phyloP scores from a whole-genome alignment of 2,113 vertebrate species.

The Blennius ocellaris region DNA sequence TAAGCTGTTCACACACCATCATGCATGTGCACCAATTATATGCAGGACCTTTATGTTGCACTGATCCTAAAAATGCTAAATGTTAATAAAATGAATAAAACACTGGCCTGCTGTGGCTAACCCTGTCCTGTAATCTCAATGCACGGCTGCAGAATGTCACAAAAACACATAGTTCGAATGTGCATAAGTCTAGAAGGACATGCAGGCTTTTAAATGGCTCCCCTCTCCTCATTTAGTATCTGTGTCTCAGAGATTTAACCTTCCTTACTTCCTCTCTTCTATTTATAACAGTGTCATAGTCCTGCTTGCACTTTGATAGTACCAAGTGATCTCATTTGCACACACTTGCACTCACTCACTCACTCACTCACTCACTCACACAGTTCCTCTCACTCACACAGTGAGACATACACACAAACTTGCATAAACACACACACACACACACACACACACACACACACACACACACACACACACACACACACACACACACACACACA shows the following conservation, averaged over 20 bases:
- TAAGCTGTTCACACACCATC: conserved; percentile 41
- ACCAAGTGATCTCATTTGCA: conserved; percentile 81
- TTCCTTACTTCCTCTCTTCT: conserved; percentile 80
- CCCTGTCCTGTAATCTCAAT: neutral
- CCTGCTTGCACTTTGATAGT: conserved; percentile 79
- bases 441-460: conserved; percentile 64
- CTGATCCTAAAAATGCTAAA: neutral
- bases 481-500: conserved; percentile 31
- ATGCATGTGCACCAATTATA: conserved; percentile 23
- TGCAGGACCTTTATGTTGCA: neutral
- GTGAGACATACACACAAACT: conserved; percentile 26
- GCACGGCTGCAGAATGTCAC: neutral
- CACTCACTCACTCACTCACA: neutral
- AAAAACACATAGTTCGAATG: neutral
- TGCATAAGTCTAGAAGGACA: conserved; percentile 30
- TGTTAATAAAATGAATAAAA: neutral
- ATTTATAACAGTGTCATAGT: conserved; percentile 82
- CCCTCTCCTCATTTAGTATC: conserved; percentile 61
- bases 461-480: neutral
- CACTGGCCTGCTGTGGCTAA: neutral
- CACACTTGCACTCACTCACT: conserved; percentile 53
- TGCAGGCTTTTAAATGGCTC: conserved; percentile 52
- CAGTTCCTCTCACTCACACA: neutral
- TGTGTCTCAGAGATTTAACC: conserved; percentile 73
- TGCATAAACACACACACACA: conserved; percentile 52